Conservation (phyloP, 92 coral and sea anemone species). For the Porites rus region DNA sequence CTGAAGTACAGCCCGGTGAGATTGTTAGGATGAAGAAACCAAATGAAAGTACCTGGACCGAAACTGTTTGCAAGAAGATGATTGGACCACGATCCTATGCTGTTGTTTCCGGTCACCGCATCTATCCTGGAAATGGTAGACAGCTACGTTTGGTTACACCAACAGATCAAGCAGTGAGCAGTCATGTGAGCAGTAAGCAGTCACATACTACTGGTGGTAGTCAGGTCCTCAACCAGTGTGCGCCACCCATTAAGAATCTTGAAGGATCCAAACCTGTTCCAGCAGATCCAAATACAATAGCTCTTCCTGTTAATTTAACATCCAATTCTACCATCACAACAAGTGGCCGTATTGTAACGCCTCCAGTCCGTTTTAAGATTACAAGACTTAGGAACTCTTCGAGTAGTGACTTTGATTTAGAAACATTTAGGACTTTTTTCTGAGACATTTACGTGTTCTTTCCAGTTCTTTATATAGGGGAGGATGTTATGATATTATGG, state of each 20-base stretch:
- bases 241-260: background rate
- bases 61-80: background rate
- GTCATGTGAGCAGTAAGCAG: background rate
- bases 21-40: constrained; percentile 13
- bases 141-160: background rate
- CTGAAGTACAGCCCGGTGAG: constrained; percentile 42
- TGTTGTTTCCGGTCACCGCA: background rate
- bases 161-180: too few species aligned
- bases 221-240: background rate
- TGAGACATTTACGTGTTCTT: too few species aligned
- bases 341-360: background rate
- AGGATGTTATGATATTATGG: too few species aligned
- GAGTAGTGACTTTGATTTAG: too few species aligned
- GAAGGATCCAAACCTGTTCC: background rate
- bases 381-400: constrained; percentile 1
- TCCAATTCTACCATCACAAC: background rate
- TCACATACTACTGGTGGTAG: background rate
- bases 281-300: background rate
- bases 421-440: too few species aligned
- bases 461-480: too few species aligned
- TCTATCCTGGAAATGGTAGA: background rate
- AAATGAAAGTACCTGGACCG: too few species aligned
- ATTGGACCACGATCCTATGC: background rate
- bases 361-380: constrained; percentile 13
- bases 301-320: background rate